These are phyloP conservation scores for Mythimna albipuncta DNA, from an alignment of 2,888 invertebrate species.

Conservation along the genomic window DNA sequence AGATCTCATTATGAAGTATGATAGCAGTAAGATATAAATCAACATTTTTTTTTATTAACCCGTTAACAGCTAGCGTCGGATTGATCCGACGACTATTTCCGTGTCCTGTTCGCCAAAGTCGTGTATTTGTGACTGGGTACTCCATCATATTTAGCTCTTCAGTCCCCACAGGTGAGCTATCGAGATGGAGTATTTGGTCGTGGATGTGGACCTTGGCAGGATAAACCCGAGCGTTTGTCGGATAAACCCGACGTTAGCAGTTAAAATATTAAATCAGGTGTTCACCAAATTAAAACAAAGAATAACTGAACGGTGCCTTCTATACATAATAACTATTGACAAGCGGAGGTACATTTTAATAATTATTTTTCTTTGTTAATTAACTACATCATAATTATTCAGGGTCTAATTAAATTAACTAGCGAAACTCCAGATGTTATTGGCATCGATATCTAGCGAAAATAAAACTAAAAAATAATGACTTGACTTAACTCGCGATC, in stretches of 20 bases:
- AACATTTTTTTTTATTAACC: background rate
- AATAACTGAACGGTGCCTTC: background rate
- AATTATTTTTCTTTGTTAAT: background rate
- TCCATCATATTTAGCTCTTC: too few species aligned
- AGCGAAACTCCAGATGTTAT: background rate
- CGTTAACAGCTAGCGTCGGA: too few species aligned
- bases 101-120: too few species aligned
- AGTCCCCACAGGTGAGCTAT: too few species aligned
- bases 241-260: too few species aligned
- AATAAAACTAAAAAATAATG: background rate
- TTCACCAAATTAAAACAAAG: background rate
- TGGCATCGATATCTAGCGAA: background rate
- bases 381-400: background rate
- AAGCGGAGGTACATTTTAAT: constrained; percentile 20
- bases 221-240: too few species aligned
- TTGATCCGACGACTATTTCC: too few species aligned
- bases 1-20: background rate
- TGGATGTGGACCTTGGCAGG: too few species aligned
- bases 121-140: too few species aligned
- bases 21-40: background rate
- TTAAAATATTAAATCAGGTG: background rate
- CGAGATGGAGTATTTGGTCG: too few species aligned
- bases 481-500: background rate
- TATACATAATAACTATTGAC: background rate
- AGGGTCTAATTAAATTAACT: background rate